These are phyloP conservation scores for Polylopha cassiicola DNA, from an alignment of 2,888 invertebrate genomes.

Conservation along the genomic window DNA sequence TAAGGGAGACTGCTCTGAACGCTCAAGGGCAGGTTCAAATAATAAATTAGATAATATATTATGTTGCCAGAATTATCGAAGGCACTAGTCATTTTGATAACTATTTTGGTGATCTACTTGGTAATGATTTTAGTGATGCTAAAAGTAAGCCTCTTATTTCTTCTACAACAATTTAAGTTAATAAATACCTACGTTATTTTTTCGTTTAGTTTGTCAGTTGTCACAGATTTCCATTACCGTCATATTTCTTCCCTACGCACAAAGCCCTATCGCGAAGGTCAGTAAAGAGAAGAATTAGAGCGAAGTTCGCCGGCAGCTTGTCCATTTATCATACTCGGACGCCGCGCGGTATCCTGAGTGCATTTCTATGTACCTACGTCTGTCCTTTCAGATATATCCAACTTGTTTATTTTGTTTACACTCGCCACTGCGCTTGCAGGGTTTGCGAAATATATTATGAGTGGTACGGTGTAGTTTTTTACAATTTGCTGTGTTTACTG, in stretches of 20 bases:
- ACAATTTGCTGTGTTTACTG: neutral
- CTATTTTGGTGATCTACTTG: too few species aligned
- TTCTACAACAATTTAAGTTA: neutral
- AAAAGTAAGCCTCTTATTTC: too few species aligned
- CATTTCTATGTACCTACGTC: constrained; percentile 60
- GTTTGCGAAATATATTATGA: constrained; percentile 38
- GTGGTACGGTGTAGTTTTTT: constrained; percentile 5
- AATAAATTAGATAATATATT: constrained; percentile 38
- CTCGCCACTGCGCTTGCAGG: constrained; percentile 39
- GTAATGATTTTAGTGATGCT: too few species aligned
- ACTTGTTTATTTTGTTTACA: constrained; percentile 59
- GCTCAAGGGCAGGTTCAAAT: constrained; percentile 30
- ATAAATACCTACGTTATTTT: neutral
- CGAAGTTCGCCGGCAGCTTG: constrained; percentile 38
- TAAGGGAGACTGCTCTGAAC: constrained; percentile 33
- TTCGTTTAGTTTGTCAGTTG: constrained; percentile 39
- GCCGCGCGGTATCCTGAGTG: constrained; percentile 55
- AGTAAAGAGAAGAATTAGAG: constrained; percentile 55
- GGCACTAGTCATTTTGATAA: too few species aligned
- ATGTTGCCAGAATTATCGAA: constrained; percentile 36
- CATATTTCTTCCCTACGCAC: constrained; percentile 47
- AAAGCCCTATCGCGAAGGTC: constrained; percentile 33
- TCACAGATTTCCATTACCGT: constrained; percentile 60
- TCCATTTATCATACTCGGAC: constrained; percentile 68
- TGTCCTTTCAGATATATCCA: constrained; percentile 16